Evolutionary conservation across 2,888 invertebrate species (phyloP), one percentile per base, ranked within the genome.

Genomic region (Callyntrura sp.): DNA sequence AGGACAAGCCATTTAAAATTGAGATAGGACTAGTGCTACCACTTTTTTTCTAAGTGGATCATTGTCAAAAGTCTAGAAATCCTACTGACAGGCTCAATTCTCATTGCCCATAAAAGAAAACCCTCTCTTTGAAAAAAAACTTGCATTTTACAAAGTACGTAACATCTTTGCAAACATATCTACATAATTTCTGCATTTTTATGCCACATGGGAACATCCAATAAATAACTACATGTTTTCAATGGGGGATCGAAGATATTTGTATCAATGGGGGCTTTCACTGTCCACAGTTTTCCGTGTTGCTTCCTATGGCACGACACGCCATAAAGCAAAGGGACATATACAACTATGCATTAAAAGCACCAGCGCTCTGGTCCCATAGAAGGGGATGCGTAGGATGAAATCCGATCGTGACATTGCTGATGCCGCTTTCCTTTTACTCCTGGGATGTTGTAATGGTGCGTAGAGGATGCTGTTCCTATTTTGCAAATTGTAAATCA

Each of bases 171-270:
- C 1, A 60, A 1, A 11, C 12, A 20, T n/a, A 48, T 76, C 76
- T 76, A 14, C 48, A 76, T 76, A 76, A 70, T 70, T 35, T 76
- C 20, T 51, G 25, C 48, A 76, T 76, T 76, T 76, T 76, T 23
- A 76, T 76, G 62, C 23, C 25, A 62, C 9, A 0, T 25, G 1
- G 20, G 5, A 14, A 60, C 11, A 62, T 23, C 23, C 62, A 62
- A 62, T 62, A 60, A 2, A 20, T 23, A 23, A n/a, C n/a, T n/a
- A n/a, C n/a, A n/a, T n/a, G n/a, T n/a, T n/a, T n/a, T n/a, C n/a
- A n/a, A n/a, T n/a, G n/a, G n/a, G n/a, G n/a, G n/a, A n/a, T n/a
- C n/a, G n/a, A n/a, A n/a, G n/a, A n/a, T n/a, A n/a, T n/a, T n/a
- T n/a, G n/a, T n/a, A n/a, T n/a, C n/a, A n/a, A 0, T 25, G 1